Base-by-base conservation (phyloP, 2,888 invertebrate species). In the Scotopteryx bipunctaria region DNA sequence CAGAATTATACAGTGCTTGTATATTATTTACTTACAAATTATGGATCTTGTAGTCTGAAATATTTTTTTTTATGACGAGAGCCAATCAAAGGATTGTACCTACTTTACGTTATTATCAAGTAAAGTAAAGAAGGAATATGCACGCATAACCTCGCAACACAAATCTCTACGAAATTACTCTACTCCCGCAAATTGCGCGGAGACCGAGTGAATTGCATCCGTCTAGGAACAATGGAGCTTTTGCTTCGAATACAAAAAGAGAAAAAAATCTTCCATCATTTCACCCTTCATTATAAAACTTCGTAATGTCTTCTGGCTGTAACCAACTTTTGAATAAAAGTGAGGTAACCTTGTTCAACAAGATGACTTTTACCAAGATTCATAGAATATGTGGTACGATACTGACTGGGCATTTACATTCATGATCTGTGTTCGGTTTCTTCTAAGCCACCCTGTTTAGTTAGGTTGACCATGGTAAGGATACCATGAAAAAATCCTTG, bases 141-240 rank as follows among this genome's bases (percentile, higher is more conserved):
- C n/a, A n/a, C n/a, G n/a, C 43, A 38, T 41, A 51, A 25, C 66
- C 47, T 61, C 60, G 67, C 75, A 69, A 75, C 77, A 78, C 70
- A 79, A 83, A 83, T 83, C 80, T 80, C 73, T 80, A 83, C 79
- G 77, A 81, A 86, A 84, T 84, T 73, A 82, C 84, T 86, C 82
- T 81, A 84, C 83, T 86, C 81, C 81, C 83, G 74, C 84, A 86
- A 87, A 87, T 88, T 86, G 87, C 81, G 83, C 85, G 76, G 81
- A 69, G 78, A 77, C 80, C 81, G 83, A 86, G 81, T 81, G 86
- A 88, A 88, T 88, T 87, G 87, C 86, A 88, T 88, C 87, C 89
- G 86, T 75, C 78, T 75, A 78, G 76, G 83, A 88, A 89, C 89
- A 89, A 89, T 87, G 79, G 76, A 71, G 78, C 84, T 85, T 81